Evolutionary conservation across 2,888 invertebrate species (phyloP).

Genomic region (Pedicia rivosa): DNA sequence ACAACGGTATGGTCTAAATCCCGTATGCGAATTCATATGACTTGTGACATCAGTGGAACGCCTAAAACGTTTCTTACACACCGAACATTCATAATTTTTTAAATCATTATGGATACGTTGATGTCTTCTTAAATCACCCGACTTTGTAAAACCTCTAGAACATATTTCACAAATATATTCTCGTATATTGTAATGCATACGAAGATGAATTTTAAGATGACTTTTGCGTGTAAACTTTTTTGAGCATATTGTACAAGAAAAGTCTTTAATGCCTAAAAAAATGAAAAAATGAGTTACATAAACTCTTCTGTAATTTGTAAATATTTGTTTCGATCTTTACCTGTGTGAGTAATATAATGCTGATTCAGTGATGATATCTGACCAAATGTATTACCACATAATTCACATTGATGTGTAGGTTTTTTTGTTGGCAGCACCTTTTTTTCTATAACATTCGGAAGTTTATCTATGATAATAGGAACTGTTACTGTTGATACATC

Average conservation of each 20-base stretch:
- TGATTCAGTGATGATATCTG: slow-evolving; percentile 11
- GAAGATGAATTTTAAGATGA: slow-evolving; percentile 33
- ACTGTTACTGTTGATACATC: neutral
- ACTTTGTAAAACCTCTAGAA: slow-evolving; percentile 22
- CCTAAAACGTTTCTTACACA: slow-evolving; percentile 19
- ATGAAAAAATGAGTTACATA: too few relatives aligned
- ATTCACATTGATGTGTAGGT: slow-evolving; percentile 12
- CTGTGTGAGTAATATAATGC: slow-evolving; percentile 19
- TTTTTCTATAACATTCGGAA: neutral
- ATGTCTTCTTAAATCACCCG: slow-evolving; percentile 20
- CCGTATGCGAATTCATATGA: slow-evolving; percentile 21
- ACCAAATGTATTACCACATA: slow-evolving; percentile 18
- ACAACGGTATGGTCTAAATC: slow-evolving; percentile 18
- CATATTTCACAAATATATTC: slow-evolving; percentile 36
- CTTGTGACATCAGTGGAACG: slow-evolving; percentile 18
- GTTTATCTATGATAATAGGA: too few relatives aligned
- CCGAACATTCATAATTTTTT: slow-evolving; percentile 18
- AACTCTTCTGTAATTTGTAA: too few relatives aligned
- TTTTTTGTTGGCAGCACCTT: neutral
- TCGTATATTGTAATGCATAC: slow-evolving; percentile 33
- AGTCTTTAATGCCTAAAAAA: slow-evolving; percentile 25
- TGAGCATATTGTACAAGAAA: slow-evolving; percentile 26
- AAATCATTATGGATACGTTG: slow-evolving; percentile 21
- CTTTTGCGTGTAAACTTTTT: slow-evolving; percentile 28
- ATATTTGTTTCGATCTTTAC: too few relatives aligned